Conservation (phyloP, 2,113 vertebrate species). For the human (Homo sapiens) region GRCh38 chr20:16279001-16279500, state of each 20-base stretch:
- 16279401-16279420: neutral
- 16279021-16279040: neutral
- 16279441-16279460: neutral
- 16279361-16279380: neutral
- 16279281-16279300: neutral
- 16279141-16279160: neutral
- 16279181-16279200: neutral
- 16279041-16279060: neutral
- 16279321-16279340: neutral
- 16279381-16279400: neutral
- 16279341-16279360: neutral
- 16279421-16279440: neutral
- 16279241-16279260: neutral
- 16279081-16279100: neutral
- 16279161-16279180: neutral
- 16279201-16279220: neutral
- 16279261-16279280: neutral
- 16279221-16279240: neutral
- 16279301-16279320: neutral
- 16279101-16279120: neutral
- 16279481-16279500: neutral
- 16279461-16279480: neutral
- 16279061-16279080: neutral
- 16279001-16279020: neutral
- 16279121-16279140: neutral